phyloP scores from a whole-genome alignment of 2,113 vertebrate species.

The Sebastes fasciatus region DNA sequence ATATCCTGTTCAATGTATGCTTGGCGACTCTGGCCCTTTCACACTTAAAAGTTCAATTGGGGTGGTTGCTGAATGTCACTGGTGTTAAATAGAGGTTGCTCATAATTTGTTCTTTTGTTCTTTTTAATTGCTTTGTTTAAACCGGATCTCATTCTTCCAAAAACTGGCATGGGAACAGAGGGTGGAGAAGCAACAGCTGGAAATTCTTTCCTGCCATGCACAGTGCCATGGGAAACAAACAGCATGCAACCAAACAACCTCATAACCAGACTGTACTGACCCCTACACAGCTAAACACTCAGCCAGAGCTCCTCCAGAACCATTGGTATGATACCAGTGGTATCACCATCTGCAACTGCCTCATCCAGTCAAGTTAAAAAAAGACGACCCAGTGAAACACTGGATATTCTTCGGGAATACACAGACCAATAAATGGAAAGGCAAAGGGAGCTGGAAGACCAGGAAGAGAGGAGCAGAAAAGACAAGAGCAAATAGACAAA shows the following conservation, averaged over 20 bases:
- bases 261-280: neutral
- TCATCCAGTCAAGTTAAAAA: neutral
- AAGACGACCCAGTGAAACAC: no score
- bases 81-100: neutral
- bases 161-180: neutral
- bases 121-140: neutral
- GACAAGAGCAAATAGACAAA: neutral
- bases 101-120: neutral
- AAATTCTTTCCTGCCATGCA: neutral
- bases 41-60: neutral
- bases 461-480: no score
- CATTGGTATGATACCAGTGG: neutral
- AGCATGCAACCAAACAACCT: neutral
- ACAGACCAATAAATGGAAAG: neutral
- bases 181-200: neutral
- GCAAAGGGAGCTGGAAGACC: neutral
- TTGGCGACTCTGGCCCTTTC: neutral
- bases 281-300: neutral
- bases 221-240: neutral
- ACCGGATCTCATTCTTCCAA: neutral
- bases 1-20: neutral
- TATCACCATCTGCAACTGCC: neutral
- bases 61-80: neutral
- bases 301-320: neutral
- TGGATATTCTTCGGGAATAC: neutral